Percentiles rank a stretch among this genome's conserved stretches.
phyloP scores from a whole-genome alignment of 2,888 invertebrate genomes.

The Campoplex nolae region DNA sequence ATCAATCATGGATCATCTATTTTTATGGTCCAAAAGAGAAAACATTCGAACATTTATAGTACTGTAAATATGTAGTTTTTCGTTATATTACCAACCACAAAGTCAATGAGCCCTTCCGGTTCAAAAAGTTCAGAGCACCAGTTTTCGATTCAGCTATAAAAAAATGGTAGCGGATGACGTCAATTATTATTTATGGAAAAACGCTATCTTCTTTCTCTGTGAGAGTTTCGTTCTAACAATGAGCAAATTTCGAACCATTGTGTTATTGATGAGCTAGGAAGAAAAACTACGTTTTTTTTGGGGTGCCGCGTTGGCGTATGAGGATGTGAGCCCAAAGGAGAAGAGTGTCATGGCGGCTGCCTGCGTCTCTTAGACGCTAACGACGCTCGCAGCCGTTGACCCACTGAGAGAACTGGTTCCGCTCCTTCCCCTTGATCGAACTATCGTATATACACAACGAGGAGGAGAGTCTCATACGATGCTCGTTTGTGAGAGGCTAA shows the following conservation, averaged over 20 bases:
- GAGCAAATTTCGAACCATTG: slow-evolving; percentile 14
- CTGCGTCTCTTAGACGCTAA: slow-evolving; percentile 38
- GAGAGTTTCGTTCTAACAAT: not conserved
- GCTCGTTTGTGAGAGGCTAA: slow-evolving; percentile 68
- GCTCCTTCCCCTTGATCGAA: slow-evolving; percentile 79
- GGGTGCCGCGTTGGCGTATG: slow-evolving; percentile 20
- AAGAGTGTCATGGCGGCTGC: slow-evolving; percentile 46
- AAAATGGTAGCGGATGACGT: not conserved
- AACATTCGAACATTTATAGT: not conserved
- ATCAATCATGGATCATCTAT: not conserved
- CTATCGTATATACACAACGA: slow-evolving; percentile 43
- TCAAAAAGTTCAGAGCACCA: not conserved
- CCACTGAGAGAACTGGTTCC: slow-evolving; percentile 84
- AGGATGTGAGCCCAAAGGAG: slow-evolving; percentile 25
- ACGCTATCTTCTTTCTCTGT: not conserved
- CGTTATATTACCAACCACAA: not conserved
- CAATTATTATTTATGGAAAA: slow-evolving; percentile 29
- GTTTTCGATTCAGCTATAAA: slow-evolving; percentile 9
- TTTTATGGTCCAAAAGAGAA: not conserved
- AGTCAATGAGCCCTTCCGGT: not conserved
- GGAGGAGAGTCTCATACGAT: slow-evolving; percentile 60
- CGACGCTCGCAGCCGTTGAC: slow-evolving; percentile 79
- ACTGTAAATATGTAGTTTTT: not conserved
- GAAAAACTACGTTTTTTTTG: slow-evolving; percentile 31
- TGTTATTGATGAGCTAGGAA: slow-evolving; percentile 43